phyloP scores from a whole-genome alignment of 92 coral and sea anemone species.

The Micromussa lordhowensis region DNA sequence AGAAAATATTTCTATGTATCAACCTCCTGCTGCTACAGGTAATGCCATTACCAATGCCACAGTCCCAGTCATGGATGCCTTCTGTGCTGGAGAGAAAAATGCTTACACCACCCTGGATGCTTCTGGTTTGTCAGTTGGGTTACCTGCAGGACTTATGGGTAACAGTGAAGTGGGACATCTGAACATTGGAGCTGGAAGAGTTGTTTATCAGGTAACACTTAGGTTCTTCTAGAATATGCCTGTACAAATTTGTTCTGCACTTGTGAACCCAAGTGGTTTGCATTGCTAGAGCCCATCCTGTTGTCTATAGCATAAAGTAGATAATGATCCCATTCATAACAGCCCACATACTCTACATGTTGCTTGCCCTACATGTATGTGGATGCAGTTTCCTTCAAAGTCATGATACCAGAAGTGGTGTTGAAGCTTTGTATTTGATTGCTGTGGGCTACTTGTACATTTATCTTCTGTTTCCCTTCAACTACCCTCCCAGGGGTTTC shows the following conservation, averaged over 20 bases:
- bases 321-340: no score
- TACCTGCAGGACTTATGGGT: slow-evolving; percentile 98
- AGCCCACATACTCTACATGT: no score
- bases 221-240: background rate
- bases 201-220: slow-evolving; percentile 82
- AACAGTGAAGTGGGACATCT: slow-evolving; percentile 98
- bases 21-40: slow-evolving; percentile 43
- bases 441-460: no score
- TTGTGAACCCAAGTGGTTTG: background rate
- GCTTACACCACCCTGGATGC: slow-evolving; percentile 94
- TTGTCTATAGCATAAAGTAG: no score
- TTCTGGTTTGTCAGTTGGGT: slow-evolving; percentile 95
- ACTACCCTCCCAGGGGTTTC: no score
- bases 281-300: background rate
- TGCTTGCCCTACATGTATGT: no score
- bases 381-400: no score
- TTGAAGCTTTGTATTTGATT: no score
- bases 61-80: slow-evolving; percentile 95
- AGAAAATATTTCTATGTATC: background rate
- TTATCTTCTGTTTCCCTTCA: no score
- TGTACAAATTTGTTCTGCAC: no score
- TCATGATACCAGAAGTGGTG: no score
- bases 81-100: slow-evolving; percentile 74
- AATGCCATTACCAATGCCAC: slow-evolving; percentile 92
- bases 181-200: slow-evolving; percentile 97